Percentiles rank a stretch among this genome's conserved stretches.
Conservation (phyloP, 2,797 vertebrate species). For the Euthynnus affinis region DNA sequence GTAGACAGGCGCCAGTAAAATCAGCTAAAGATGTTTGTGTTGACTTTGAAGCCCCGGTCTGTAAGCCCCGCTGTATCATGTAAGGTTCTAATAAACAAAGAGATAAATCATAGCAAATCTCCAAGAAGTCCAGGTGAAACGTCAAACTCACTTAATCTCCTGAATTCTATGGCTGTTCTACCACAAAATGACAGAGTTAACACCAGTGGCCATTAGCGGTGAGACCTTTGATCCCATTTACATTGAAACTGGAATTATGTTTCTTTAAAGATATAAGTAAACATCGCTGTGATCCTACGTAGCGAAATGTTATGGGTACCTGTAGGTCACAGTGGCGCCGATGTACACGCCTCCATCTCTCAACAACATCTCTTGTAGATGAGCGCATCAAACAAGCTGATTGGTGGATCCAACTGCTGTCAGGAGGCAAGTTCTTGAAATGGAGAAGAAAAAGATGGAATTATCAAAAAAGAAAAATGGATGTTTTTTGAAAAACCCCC, state of each 20-base stretch:
- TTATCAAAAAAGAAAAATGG: too few species aligned
- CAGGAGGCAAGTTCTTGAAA: too few species aligned
- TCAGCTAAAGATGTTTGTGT: slow-evolving; percentile 45
- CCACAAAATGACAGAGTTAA: background rate
- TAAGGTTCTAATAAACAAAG: slow-evolving; percentile 26
- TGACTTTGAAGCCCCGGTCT: slow-evolving; percentile 34
- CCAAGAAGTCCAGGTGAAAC: background rate
- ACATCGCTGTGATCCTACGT: background rate
- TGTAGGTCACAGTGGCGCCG: background rate
- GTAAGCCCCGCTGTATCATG: background rate
- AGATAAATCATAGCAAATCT: slow-evolving; percentile 28
- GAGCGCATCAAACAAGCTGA: too few species aligned
- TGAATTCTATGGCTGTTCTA: background rate
- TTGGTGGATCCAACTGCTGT: too few species aligned
- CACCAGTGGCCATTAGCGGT: background rate
- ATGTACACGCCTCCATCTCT: background rate
- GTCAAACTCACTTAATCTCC: slow-evolving; percentile 9
- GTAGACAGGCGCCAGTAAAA: slow-evolving; percentile 43
- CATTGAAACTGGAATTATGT: background rate
- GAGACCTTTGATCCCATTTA: slow-evolving; percentile 9
- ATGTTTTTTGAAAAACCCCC: too few species aligned
- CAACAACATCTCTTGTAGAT: too few species aligned
- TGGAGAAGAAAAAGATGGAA: too few species aligned
- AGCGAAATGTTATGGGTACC: background rate
- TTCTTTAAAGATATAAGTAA: background rate